Percentiles rank a stretch among this genome's conserved stretches.
Evolutionary conservation across 2,797 vertebrate species (phyloP).

Genomic region (Leptodactylus fallax): DNA sequence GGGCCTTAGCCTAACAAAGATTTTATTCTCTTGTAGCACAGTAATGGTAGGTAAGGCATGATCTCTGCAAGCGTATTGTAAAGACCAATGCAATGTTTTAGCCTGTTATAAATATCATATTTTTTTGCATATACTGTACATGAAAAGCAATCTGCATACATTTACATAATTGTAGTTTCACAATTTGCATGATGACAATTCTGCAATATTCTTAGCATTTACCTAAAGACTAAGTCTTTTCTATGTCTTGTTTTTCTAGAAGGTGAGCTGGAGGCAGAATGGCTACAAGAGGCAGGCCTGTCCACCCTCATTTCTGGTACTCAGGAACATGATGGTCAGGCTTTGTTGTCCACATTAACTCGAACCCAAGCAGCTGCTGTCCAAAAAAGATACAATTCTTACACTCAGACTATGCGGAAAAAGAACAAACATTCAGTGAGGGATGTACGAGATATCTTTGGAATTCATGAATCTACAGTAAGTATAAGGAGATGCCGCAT

Average conservation of each 20-base stretch:
- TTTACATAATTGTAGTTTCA: neutral
- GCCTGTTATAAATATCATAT: neutral
- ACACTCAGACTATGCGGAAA: constrained; percentile 89
- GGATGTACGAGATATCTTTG: constrained; percentile 89
- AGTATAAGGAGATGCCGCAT: constrained; percentile 66
- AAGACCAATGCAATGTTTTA: neutral
- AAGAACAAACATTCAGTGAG: constrained; percentile 85
- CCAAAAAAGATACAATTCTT: constrained; percentile 89
- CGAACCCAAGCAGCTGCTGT: constrained; percentile 89
- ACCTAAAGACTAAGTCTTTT: neutral
- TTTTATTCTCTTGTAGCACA: no score
- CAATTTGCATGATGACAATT: neutral
- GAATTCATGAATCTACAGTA: constrained; percentile 76
- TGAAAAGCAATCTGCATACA: neutral
- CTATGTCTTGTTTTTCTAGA: constrained; percentile 74
- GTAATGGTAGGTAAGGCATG: neutral
- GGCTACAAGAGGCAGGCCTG: constrained; percentile 90
- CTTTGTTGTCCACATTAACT: constrained; percentile 89
- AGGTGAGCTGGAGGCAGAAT: constrained; percentile 91
- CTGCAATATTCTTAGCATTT: neutral
- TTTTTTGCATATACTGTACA: no score
- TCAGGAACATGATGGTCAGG: constrained; percentile 84
- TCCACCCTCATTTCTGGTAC: constrained; percentile 84
- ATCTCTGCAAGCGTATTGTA: neutral
- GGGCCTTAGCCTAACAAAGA: no score